phyloP scores from a whole-genome alignment of 2,888 invertebrate species.

The Drosophila kanekoi region DNA sequence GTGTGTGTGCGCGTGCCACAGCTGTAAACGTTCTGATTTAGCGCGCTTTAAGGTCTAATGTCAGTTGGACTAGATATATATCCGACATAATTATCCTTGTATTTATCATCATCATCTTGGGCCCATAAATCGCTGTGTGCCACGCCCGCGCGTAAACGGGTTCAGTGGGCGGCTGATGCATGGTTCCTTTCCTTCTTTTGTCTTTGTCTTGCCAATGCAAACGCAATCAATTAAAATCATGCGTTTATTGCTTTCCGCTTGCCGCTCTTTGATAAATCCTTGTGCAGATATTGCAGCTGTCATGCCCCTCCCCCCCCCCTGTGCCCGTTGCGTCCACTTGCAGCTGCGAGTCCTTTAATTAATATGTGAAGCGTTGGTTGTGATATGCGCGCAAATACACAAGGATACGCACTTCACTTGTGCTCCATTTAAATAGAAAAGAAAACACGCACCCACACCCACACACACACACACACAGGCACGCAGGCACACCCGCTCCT shows the following conservation, averaged over 20 bases:
- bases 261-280: constrained; percentile 24
- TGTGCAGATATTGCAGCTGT: constrained; percentile 13
- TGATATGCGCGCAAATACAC: constrained; percentile 25
- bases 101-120: constrained; percentile 1
- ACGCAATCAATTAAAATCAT: constrained; percentile 60
- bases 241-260: constrained; percentile 51
- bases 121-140: neutral
- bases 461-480: constrained; percentile 4
- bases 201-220: constrained; percentile 13
- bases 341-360: constrained; percentile 63
- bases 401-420: constrained; percentile 76
- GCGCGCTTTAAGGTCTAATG: neutral
- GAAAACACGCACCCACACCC: constrained; percentile 52
- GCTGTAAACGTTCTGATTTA: neutral
- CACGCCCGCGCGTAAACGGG: constrained; percentile 16
- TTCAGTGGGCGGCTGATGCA: constrained; percentile 14
- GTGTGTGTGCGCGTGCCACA: neutral
- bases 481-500: constrained; percentile 32
- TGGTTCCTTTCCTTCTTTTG: neutral
- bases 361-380: constrained; percentile 69
- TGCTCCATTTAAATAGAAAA: constrained; percentile 82
- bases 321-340: neutral
- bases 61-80: neutral
- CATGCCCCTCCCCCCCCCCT: constrained; percentile 17
- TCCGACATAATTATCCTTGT: constrained; percentile 3